Base-by-base conservation (phyloP, 1,140 invertebrate genomes). In the Penaeus chinensis region DNA sequence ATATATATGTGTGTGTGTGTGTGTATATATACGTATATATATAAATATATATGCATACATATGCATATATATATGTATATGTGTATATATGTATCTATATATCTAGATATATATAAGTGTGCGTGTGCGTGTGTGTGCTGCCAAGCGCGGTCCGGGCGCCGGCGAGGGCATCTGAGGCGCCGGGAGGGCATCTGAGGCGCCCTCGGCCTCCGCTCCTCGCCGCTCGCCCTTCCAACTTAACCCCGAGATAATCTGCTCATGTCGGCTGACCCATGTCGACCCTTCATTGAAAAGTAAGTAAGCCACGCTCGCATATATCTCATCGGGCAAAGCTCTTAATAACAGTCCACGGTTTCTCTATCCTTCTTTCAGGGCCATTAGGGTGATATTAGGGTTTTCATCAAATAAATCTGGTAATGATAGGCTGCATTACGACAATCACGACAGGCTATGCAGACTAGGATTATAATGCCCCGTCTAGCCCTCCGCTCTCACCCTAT, bases 391-490 rank as follows among this genome's bases (percentile, higher is more conserved):
- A 83, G 27, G 37, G 69, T 83, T 83, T 83, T 83, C 81, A 66
- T 82, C 62, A 65, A 37, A 69, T 69, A 82, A 82, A 82, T 82
- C 81, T 82, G 81, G 65, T 82, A 82, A 82, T 82, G 69, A 82
- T 60, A 78, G 47, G 77, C 77, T 78, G 77, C 77, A 60, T 78
- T 78, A 60, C 47, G 77, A 60, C 32, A 60, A 78, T 78, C 77
- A 78, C 20, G 47, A 60, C 77, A 42, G 22, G 77, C 77, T 78
- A 78, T 78, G 77, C 77, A 78, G 77, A 78, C 77, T 22, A 60
- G 19, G 61, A 78, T 78, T 78, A 78, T 78, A 60, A 20, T 60
- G 77, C 77, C 61, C 42, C 37, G 47, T 77, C 47, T 77, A 4
- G 20, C 37, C 18, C n/a, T 19, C 27, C 77, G 13, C n/a, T 61